Percentiles rank a stretch among this genome's conserved stretches.
These are phyloP conservation scores for Monopterus albus DNA, from an alignment of 2,113 vertebrate species.

Conservation along the genomic window DNA sequence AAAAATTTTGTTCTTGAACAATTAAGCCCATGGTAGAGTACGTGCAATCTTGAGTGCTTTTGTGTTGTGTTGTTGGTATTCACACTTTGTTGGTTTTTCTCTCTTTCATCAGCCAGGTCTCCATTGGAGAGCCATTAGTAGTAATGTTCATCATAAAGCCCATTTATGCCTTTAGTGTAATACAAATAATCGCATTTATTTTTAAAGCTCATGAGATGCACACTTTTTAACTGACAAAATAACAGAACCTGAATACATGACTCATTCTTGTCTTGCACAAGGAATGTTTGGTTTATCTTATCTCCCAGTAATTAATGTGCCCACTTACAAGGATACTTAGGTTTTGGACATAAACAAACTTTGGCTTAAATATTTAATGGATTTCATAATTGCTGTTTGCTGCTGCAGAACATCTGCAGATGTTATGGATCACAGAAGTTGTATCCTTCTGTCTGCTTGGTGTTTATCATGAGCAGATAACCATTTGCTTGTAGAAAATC, in stretches of 20 bases:
- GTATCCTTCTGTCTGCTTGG: background rate
- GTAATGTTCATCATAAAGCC: background rate
- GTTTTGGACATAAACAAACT: slow-evolving; percentile 1
- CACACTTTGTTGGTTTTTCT: background rate
- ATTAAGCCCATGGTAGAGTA: too few species aligned
- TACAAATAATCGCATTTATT: too few species aligned
- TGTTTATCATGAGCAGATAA: background rate
- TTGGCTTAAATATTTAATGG: slow-evolving; percentile 12
- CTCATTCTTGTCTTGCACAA: background rate
- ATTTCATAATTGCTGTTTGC: slow-evolving; percentile 5
- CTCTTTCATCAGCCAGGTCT: too few species aligned
- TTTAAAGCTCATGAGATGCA: too few species aligned
- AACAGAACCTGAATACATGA: background rate
- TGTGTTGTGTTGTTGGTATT: background rate
- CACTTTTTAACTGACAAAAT: too few species aligned
- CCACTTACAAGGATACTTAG: background rate
- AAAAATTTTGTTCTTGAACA: too few species aligned
- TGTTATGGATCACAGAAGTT: background rate
- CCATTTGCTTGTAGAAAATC: background rate
- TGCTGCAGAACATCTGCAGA: background rate
- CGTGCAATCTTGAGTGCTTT: too few species aligned
- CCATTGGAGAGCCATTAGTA: background rate
- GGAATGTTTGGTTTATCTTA: background rate
- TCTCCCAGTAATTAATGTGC: slow-evolving; percentile 16
- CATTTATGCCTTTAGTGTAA: too few species aligned